Conservation (phyloP, 2,797 vertebrate genomes). For the Malurus leucopterus region DNA sequence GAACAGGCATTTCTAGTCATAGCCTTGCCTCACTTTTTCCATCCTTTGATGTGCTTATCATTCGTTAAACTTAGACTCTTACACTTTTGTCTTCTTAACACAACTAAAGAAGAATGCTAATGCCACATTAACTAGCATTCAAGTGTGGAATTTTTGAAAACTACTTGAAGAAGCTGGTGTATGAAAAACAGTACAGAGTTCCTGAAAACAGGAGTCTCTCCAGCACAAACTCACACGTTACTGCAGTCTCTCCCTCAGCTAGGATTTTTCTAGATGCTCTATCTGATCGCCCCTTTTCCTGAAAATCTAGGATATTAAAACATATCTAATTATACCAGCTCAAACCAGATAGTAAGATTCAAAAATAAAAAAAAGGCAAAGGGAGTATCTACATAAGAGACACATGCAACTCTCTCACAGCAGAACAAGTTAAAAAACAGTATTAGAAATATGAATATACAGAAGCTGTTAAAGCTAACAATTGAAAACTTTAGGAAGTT, state of each 20-base stretch:
- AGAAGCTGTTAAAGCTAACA: neutral
- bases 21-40: neutral
- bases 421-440: neutral
- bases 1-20: neutral
- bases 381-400: neutral
- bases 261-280: neutral
- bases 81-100: neutral
- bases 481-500: neutral
- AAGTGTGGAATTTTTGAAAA: neutral
- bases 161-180: neutral
- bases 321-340: neutral
- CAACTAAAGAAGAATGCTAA: neutral
- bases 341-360: neutral
- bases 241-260: neutral
- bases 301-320: neutral
- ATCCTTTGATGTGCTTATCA: neutral
- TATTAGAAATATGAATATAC: neutral
- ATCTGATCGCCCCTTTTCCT: neutral
- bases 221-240: neutral
- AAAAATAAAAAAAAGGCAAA: neutral
- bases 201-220: neutral
- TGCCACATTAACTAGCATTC: neutral
- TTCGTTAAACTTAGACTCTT: neutral
- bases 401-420: neutral
- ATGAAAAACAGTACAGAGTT: neutral